phyloP scores from a whole-genome alignment of 2,888 invertebrate species.

The Epirrhoe alternata region DNA sequence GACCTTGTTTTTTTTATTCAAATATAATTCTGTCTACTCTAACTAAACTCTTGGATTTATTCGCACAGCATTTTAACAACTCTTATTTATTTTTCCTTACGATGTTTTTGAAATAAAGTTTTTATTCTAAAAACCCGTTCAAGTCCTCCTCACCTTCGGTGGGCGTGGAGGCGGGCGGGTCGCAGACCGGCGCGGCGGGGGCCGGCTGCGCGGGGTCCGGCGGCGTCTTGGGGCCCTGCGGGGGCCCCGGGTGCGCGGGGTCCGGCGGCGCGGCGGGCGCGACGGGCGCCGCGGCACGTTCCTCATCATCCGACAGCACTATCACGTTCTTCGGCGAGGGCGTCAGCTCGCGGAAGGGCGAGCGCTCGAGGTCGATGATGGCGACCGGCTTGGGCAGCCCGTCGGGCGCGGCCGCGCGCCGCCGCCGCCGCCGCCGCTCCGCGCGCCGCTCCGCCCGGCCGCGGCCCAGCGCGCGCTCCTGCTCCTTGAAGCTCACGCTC shows the following conservation, averaged over 20 bases:
- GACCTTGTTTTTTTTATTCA: no score
- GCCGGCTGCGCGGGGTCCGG: constrained; percentile 86
- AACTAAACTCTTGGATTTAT: no score
- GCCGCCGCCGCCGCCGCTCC: constrained; percentile 45
- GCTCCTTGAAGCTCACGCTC: constrained; percentile 95
- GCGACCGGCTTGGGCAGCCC: constrained; percentile 87
- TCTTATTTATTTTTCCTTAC: no score
- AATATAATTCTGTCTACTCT: no score
- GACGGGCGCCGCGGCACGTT: constrained; percentile 49
- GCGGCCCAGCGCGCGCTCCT: constrained; percentile 59
- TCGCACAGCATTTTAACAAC: no score
- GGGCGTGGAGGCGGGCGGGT: constrained; percentile 86
- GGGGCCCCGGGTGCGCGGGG: constrained; percentile 36
- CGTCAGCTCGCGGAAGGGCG: constrained; percentile 93
- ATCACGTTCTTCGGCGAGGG: constrained; percentile 93
- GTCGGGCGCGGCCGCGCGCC: constrained; percentile 42
- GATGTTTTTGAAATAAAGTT: no score
- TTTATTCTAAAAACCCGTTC: no score
- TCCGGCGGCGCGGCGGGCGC: constrained; percentile 37
- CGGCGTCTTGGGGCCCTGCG: constrained; percentile 83
- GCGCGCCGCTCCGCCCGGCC: constrained; percentile 47
- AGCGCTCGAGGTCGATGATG: constrained; percentile 93
- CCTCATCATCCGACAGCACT: constrained; percentile 93
- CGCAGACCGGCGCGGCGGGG: constrained; percentile 82
- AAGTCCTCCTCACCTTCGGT: constrained; percentile 1